Base-by-base conservation (phyloP, 2,797 vertebrate genomes). In the Gymnopithys bicolor region DNA sequence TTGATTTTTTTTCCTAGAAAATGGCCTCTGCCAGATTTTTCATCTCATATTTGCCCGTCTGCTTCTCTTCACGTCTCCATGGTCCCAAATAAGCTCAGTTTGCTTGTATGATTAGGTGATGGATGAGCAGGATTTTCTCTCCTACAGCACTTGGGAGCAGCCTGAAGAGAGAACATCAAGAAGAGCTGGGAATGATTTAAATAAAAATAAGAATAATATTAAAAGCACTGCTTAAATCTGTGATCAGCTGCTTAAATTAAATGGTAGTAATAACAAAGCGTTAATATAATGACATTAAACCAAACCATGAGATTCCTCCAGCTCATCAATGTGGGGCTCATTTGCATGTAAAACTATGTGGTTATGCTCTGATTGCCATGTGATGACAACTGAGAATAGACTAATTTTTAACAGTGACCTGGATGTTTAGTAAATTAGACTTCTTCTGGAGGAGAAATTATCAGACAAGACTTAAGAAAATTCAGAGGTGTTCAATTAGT, bases 201-300 rank as follows among this genome's bases (percentile, higher is more conserved):
- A 62, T 71, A 81, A 85, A 83, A 78, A 76, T 69, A 81, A 84
- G 81, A 78, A 51, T 48, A 63, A 28, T 79, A 45, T 25, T 75
- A 68, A 68, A 28, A 60, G 33, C 39, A 4, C 83, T 74, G 71
- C 67, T 83, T 92, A 84, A 78, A 53, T 87, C 66, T 59, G 53
- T 66, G 64, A 95, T 92, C 87, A 92, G 70, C 79, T 91, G 79
- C 76, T 93, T 81, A 43, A 93, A 88, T 96, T 88, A 95, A 88
- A n/a, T 86, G 28, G 46, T 62, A 45, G n/a, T 69, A 83, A 75
- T 93, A 91, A 63, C 74, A 46, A 67, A 89, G 66, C 63, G 67
- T 88, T 93, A 93, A 84, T 73, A 35, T 88, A 88, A 88, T 79
- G 83, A 76, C 91, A 92, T 94, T 37, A 82, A 91, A 73, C 7